These are phyloP conservation scores for Lithophane leautieri DNA, from an alignment of 2,888 invertebrate species.

Conservation along the genomic window DNA sequence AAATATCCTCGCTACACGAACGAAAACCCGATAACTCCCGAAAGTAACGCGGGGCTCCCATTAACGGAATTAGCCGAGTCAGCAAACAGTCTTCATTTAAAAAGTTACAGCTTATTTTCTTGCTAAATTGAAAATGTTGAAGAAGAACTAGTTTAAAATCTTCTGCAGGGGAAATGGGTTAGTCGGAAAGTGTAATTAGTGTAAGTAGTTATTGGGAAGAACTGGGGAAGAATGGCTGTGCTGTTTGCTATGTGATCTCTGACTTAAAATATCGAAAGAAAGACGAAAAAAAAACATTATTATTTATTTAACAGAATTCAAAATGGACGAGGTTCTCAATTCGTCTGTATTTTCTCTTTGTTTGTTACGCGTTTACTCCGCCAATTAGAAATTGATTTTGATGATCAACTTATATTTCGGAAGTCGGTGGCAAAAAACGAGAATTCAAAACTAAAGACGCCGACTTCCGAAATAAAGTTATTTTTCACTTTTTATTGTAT, in stretches of 20 bases:
- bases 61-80: conserved; percentile 69
- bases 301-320: background rate
- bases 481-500: too few relatives aligned
- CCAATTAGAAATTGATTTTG: too few relatives aligned
- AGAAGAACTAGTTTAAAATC: conserved; percentile 64
- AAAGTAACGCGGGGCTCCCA: conserved; percentile 51
- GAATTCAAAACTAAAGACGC: too few relatives aligned
- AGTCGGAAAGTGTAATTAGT: conserved; percentile 48
- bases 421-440: too few relatives aligned
- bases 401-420: too few relatives aligned
- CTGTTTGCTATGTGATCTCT: conserved; percentile 15
- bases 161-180: conserved; percentile 42
- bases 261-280: background rate
- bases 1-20: conserved; percentile 26
- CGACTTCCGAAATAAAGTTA: too few relatives aligned
- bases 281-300: background rate
- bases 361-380: too few relatives aligned
- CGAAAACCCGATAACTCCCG: conserved; percentile 29
- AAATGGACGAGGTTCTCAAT: too few relatives aligned
- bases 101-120: conserved; percentile 68
- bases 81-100: conserved; percentile 65
- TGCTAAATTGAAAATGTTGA: conserved; percentile 70
- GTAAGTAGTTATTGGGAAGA: conserved; percentile 32
- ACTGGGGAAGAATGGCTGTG: conserved; percentile 6
- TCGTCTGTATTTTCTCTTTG: too few relatives aligned